Evolutionary conservation across 2,888 invertebrate species (phyloP).

Genomic region (Pyrrhosoma nymphula): DNA sequence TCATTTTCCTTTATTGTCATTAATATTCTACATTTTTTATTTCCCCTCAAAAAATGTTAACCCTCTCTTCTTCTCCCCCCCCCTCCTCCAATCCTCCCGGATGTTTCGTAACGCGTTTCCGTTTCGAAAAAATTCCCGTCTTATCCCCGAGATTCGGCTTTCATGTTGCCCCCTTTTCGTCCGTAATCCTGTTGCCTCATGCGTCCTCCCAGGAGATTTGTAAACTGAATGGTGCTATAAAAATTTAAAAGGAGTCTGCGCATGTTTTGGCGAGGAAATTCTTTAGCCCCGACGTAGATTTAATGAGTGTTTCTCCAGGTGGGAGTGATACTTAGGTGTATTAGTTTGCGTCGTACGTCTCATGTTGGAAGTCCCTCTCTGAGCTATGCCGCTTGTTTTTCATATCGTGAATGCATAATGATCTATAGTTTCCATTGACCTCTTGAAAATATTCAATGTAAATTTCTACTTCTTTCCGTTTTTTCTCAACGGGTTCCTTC

Average conservation of each 20-base stretch:
- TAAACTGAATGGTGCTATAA: conserved; percentile 3
- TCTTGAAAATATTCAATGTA: too few species aligned
- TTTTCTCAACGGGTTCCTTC: too few species aligned
- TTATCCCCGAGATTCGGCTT: not conserved
- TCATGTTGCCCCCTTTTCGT: not conserved
- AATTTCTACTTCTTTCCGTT: too few species aligned
- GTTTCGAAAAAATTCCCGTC: not conserved
- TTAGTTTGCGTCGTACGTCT: too few species aligned
- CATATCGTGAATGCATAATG: too few species aligned
- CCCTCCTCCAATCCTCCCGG: not conserved
- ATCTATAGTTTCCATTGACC: too few species aligned
- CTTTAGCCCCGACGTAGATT: not conserved
- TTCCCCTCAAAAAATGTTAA: too few species aligned
- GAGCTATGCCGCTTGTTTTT: too few species aligned
- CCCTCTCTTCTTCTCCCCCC: too few species aligned
- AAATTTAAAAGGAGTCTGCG: not conserved
- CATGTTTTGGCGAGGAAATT: not conserved
- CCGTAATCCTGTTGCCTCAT: not conserved
- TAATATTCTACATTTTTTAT: not conserved
- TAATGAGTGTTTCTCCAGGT: not conserved
- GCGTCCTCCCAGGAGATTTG: not conserved
- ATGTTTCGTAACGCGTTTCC: conserved; percentile 1
- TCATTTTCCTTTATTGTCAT: not conserved
- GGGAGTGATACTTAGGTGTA: not conserved
- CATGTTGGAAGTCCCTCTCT: too few species aligned